These are phyloP conservation scores for Araneus ventricosus DNA, from an alignment of 1,140 invertebrate genomes.

Conservation along the genomic window DNA sequence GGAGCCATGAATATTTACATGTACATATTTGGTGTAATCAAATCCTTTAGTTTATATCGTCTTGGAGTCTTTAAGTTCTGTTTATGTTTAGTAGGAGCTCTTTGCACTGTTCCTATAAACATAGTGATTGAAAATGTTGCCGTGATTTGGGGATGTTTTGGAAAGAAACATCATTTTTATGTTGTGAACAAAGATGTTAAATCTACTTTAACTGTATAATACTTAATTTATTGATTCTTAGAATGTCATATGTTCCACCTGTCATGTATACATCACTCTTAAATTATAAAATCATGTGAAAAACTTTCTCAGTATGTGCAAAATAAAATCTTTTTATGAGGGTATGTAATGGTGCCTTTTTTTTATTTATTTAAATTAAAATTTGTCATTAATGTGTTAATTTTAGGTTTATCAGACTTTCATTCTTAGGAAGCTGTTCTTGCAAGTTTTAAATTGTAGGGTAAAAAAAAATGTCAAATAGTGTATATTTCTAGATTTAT, in stretches of 20 bases:
- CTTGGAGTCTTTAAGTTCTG: slow-evolving; percentile 90
- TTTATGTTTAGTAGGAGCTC: slow-evolving; percentile 90
- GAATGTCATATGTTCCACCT: not conserved
- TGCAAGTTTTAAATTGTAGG: too few species aligned
- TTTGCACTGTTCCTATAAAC: slow-evolving; percentile 94
- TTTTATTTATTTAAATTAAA: too few species aligned
- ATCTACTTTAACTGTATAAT: slow-evolving; percentile 75
- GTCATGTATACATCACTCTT: slow-evolving; percentile 4
- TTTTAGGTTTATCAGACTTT: too few species aligned
- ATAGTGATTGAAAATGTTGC: slow-evolving; percentile 96
- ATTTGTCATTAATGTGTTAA: too few species aligned
- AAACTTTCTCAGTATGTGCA: slow-evolving; percentile 30
- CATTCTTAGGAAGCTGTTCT: too few species aligned
- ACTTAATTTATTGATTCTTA: slow-evolving; percentile 70
- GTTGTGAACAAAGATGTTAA: slow-evolving; percentile 94
- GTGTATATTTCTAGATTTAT: too few species aligned
- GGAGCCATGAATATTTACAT: slow-evolving; percentile 96
- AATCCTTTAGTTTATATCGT: slow-evolving; percentile 94
- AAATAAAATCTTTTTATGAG: slow-evolving; percentile 60
- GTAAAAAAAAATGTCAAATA: too few species aligned
- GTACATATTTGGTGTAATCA: slow-evolving; percentile 97
- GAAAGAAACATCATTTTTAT: slow-evolving; percentile 97
- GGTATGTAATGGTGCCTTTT: not conserved
- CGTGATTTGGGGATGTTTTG: slow-evolving; percentile 94
- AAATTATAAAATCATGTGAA: slow-evolving; percentile 60